A percentile compares a stretch with the other conserved stretches of the same genome.
These are phyloP conservation scores for Drosophila koepferae DNA, from an alignment of 2,888 invertebrate genomes.

Conservation along the genomic window DNA sequence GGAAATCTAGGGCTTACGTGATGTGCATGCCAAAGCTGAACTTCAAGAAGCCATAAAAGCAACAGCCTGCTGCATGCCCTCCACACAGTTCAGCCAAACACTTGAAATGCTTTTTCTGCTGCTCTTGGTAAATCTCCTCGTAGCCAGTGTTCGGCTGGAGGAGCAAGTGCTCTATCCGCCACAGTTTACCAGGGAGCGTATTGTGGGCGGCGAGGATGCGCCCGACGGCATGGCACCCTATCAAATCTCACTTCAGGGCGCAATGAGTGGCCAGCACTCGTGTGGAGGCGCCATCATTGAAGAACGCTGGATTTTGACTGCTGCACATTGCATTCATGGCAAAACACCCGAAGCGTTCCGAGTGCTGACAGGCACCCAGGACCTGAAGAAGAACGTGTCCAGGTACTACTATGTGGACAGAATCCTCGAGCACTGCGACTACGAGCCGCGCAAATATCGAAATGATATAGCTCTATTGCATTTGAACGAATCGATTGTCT, in stretches of 20 bases:
- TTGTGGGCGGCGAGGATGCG: slow-evolving; percentile 82
- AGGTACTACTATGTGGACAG: slow-evolving; percentile 74
- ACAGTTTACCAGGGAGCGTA: slow-evolving; percentile 68
- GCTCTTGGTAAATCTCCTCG: slow-evolving; percentile 7
- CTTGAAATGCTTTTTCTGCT: slow-evolving; percentile 30
- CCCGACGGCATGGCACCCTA: slow-evolving; percentile 81
- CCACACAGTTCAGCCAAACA: slow-evolving; percentile 17
- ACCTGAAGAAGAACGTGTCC: slow-evolving; percentile 67
- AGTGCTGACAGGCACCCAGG: slow-evolving; percentile 80
- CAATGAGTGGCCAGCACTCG: slow-evolving; percentile 68
- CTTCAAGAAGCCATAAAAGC: slow-evolving; percentile 33
- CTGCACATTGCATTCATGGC: slow-evolving; percentile 82
- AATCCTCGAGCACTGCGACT: slow-evolving; percentile 78
- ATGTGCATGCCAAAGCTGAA: slow-evolving; percentile 9
- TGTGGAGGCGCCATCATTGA: slow-evolving; percentile 84
- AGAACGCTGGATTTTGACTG: slow-evolving; percentile 82
- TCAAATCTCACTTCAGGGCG: slow-evolving; percentile 83
- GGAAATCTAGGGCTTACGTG: slow-evolving; percentile 26
- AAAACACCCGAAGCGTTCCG: slow-evolving; percentile 60
- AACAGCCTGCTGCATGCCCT: slow-evolving; percentile 3
- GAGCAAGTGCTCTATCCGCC: slow-evolving; percentile 73
- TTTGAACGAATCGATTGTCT: slow-evolving; percentile 86
- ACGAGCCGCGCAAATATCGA: slow-evolving; percentile 74
- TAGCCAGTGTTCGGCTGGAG: slow-evolving; percentile 2
- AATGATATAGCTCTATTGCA: slow-evolving; percentile 90